Conservation (phyloP, 2,888 invertebrate species). For the Ferdinandea cuprea region DNA sequence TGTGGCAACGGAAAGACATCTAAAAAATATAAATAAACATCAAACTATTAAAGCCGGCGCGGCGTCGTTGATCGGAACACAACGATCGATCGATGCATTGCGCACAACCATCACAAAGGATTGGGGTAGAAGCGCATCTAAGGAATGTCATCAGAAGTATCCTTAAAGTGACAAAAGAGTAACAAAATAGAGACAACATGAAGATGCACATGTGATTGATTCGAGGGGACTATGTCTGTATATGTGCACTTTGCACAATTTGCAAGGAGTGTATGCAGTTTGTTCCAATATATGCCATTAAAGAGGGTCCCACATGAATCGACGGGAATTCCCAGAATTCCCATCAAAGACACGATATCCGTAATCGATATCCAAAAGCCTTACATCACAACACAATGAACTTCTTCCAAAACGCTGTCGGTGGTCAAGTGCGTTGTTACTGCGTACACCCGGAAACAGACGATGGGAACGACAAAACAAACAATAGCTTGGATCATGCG, state of each 20-base stretch:
- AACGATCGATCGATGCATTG: slow-evolving; percentile 45
- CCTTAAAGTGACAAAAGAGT: slow-evolving; percentile 5
- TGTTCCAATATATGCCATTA: slow-evolving; percentile 44
- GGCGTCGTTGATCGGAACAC: slow-evolving; percentile 26
- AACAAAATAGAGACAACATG: not conserved
- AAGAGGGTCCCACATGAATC: slow-evolving; percentile 48
- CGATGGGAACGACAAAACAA: slow-evolving; percentile 13
- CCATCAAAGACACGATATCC: slow-evolving; percentile 52
- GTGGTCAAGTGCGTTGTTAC: slow-evolving; percentile 8
- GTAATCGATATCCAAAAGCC: slow-evolving; percentile 51
- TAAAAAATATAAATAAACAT: not conserved
- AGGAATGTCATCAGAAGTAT: slow-evolving; percentile 16
- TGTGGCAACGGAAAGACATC: not conserved
- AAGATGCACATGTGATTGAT: no score
- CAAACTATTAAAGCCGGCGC: slow-evolving; percentile 41
- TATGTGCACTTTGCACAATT: slow-evolving; percentile 12
- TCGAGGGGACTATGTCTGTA: not conserved
- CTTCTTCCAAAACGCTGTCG: slow-evolving; percentile 27
- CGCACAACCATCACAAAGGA: slow-evolving; percentile 28
- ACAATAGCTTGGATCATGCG: slow-evolving; percentile 41
- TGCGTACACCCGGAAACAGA: slow-evolving; percentile 39
- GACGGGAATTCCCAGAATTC: slow-evolving; percentile 50
- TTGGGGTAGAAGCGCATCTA: not conserved
- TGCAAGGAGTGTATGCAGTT: slow-evolving; percentile 3
- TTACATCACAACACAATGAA: slow-evolving; percentile 27